A percentile compares a stretch with the other conserved stretches of the same genome.
These are phyloP conservation scores for Otis tarda DNA, from an alignment of 2,113 vertebrate species.

Conservation along the genomic window DNA sequence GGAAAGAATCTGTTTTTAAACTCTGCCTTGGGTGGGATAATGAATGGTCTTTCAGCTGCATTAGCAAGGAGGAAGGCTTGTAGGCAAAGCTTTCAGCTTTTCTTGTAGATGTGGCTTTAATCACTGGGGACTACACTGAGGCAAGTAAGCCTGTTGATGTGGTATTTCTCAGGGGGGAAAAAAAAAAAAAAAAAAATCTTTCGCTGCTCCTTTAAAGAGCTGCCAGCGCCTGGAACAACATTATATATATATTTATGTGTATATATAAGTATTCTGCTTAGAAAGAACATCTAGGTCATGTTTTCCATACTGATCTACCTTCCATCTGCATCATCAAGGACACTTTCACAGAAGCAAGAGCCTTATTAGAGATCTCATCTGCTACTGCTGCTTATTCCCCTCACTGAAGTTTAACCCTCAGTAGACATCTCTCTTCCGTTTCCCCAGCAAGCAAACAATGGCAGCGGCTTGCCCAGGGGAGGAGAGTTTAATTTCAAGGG, in stretches of 20 bases:
- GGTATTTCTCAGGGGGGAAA: background rate
- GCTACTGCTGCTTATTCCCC: background rate
- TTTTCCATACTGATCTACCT: conserved; percentile 33
- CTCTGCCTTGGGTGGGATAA: conserved; percentile 42
- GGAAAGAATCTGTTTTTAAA: background rate
- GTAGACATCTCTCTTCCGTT: background rate
- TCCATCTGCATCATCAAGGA: conserved; percentile 27
- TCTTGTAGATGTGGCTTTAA: conserved; percentile 42
- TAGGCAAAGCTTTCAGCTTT: conserved; percentile 33
- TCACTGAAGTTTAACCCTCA: background rate
- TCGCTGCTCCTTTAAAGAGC: conserved; percentile 17
- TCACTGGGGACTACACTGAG: background rate
- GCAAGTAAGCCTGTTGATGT: conserved; percentile 10
- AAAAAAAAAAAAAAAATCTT: background rate
- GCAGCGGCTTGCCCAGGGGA: background rate
- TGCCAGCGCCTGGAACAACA: background rate
- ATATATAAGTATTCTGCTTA: background rate
- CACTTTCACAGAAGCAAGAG: background rate
- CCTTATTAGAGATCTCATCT: background rate
- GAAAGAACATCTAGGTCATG: conserved; percentile 31
- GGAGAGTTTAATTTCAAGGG: background rate
- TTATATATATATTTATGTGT: background rate
- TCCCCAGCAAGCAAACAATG: background rate
- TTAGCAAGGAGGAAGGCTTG: conserved; percentile 6
- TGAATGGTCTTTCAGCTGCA: background rate